A percentile compares a stretch with the other conserved stretches of the same genome.
Evolutionary conservation across 2,797 vertebrate genomes (phyloP).

Genomic region (Peromyscus attwateri): DNA sequence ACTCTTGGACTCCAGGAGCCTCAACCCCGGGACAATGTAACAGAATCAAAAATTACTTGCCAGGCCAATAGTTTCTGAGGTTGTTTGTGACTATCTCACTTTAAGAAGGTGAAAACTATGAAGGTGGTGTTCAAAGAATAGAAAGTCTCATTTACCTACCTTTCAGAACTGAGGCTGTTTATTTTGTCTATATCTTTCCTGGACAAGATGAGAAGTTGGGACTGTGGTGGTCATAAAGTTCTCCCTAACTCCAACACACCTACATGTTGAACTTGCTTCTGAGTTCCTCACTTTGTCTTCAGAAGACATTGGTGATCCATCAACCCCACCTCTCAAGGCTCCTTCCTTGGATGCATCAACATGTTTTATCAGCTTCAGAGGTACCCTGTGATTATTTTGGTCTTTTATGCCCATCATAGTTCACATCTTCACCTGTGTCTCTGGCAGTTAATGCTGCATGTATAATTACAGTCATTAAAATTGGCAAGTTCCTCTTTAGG

Average conservation of each 20-base stretch:
- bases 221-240: background rate
- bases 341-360: background rate
- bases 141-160: accelerated
- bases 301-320: background rate
- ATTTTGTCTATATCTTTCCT: background rate
- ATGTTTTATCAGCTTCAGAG: background rate
- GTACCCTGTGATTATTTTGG: accelerated
- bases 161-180: background rate
- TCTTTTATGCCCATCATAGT: background rate
- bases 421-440: background rate
- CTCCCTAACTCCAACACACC: background rate
- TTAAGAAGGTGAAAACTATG: background rate
- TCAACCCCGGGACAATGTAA: background rate
- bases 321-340: background rate
- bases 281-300: background rate
- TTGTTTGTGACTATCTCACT: background rate
- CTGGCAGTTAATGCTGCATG: background rate
- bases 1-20: background rate
- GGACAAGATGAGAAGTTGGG: background rate
- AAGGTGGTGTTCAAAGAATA: background rate
- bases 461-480: background rate
- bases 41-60: background rate
- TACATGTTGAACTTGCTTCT: background rate
- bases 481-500: background rate
- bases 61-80: background rate